phyloP scores from a whole-genome alignment of 2,888 invertebrate genomes.

The Ceramica pisi region DNA sequence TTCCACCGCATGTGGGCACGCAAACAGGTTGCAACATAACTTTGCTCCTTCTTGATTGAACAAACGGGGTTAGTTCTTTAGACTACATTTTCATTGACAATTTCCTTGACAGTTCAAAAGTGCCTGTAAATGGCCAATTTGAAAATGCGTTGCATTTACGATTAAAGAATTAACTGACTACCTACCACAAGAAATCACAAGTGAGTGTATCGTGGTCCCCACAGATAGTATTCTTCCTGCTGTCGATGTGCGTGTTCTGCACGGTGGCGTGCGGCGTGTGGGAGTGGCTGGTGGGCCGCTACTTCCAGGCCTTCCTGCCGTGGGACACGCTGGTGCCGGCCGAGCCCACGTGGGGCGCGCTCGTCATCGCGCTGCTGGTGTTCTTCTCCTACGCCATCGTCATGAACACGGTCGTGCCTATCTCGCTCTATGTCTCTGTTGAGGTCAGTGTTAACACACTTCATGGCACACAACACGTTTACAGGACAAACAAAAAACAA shows the following conservation, averaged over 20 bases:
- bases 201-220: neutral
- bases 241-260: conserved; percentile 99
- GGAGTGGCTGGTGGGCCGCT: conserved; percentile 98
- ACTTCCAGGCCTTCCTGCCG: conserved; percentile 97
- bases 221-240: conserved; percentile 99
- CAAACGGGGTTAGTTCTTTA: neutral
- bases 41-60: neutral
- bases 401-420: conserved; percentile 99
- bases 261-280: conserved; percentile 99
- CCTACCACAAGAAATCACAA: neutral
- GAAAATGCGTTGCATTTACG: no score
- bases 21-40: neutral
- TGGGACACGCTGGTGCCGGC: conserved; percentile 98
- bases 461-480: no score
- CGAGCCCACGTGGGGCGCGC: conserved; percentile 95
- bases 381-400: conserved; percentile 99
- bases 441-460: conserved; percentile 91
- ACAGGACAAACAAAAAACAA: no score
- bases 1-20: neutral
- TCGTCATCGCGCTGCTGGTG: conserved; percentile 98
- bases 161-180: no score
- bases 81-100: no score
- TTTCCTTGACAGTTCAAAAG: no score
- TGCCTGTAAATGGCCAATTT: no score
- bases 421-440: conserved; percentile 98